These are phyloP conservation scores for Vicugna pacos DNA, from an alignment of 2,113 vertebrate genomes.

Conservation along the genomic window DNA sequence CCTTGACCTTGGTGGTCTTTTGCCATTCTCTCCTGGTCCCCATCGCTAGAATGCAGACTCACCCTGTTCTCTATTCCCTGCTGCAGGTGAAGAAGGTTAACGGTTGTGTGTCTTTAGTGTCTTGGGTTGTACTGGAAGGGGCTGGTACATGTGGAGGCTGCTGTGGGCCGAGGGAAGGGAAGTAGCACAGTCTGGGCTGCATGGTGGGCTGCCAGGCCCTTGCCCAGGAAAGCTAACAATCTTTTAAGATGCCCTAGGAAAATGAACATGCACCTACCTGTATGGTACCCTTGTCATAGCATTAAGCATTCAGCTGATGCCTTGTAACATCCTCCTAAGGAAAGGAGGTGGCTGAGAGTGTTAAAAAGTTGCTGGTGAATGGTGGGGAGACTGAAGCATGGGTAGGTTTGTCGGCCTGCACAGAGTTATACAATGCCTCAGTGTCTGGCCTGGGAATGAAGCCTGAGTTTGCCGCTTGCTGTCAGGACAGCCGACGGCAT, in stretches of 20 bases:
- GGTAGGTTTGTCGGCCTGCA: constrained; percentile 68
- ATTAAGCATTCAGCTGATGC: background rate
- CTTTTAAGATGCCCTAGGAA: background rate
- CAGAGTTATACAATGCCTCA: constrained; percentile 76
- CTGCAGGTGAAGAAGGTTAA: background rate
- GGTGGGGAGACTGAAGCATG: constrained; percentile 60
- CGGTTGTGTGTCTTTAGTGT: background rate
- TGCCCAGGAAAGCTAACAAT: background rate
- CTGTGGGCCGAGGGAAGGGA: background rate
- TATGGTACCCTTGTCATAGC: background rate
- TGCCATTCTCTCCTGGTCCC: background rate
- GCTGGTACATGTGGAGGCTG: background rate
- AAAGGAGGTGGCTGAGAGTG: constrained; percentile 57
- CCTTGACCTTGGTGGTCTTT: background rate
- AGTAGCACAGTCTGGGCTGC: background rate
- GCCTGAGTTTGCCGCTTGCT: constrained; percentile 75
- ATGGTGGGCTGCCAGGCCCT: background rate
- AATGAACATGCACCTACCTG: background rate
- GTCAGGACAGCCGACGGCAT: constrained; percentile 82
- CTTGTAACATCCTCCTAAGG: constrained; percentile 16
- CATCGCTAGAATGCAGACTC: background rate
- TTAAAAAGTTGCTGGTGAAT: constrained; percentile 66
- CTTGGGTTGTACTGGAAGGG: background rate
- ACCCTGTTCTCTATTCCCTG: background rate
- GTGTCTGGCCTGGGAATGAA: constrained; percentile 84